Base-by-base conservation (phyloP, 2,888 invertebrate genomes). In the Parascotia fuliginaria region DNA sequence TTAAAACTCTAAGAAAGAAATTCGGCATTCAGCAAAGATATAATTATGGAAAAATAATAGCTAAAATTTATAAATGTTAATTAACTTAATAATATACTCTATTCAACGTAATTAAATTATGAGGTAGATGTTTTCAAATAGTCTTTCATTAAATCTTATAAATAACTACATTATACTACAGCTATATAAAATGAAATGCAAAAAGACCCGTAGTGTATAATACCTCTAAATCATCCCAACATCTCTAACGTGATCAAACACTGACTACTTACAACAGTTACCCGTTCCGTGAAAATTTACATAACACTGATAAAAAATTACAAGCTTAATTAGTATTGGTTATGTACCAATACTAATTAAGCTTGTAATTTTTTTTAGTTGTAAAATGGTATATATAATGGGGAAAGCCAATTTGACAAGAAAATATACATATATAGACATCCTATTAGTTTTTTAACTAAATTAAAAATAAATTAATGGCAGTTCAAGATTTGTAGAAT, bases 101-200 rank as follows among this genome's bases (percentile, higher is more conserved):
- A 85, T 83, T 82, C 74, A 84, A 86, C 81, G 83, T 83, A 78
- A 81, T 88, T 87, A 89, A 87, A 85, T 84, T 89, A 89, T 89
- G 91, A 92, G 91, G 91, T 92, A 92, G 91, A 88, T 89, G 89
- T 84, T 91, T 92, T 76, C 89, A 84, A 85, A 85, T 85, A 91
- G 90, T 91, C 89, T 87, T 86, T 85, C 77, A 66, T 85, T 83
- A 79, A 76, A 79, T 73, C 84, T 85, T 87, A 88, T 71, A 78
- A 78, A 77, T 82, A 85, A 77, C 67, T 83, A 83, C 67, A 76
- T 67, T 68, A 63, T 70, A 72, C 73, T 81, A 78, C 68, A 75
- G 72, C 74, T 72, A 78, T 74, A 77, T 78, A 78, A 77, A 57
- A 56, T 60, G 79, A 80, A 83, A 76, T 70, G 66, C 68, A 73